Evolutionary conservation across 2,797 vertebrate genomes (phyloP), one percentile per base, ranked within the genome.

Genomic region (Rhabdophis nuchalis): DNA sequence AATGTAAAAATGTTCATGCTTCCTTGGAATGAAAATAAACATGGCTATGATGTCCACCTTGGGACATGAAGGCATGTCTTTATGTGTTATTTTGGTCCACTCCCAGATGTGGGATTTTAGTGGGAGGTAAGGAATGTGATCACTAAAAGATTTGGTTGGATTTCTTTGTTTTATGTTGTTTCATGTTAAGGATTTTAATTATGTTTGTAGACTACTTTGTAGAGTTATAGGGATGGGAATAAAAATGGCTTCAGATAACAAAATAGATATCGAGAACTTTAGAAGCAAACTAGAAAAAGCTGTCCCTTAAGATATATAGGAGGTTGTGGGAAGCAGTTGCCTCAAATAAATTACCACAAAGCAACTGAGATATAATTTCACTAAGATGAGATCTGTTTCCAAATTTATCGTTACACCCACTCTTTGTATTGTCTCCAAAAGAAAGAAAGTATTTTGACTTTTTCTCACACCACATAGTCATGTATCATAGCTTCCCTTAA

Each of bases 341-440:
- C 77, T 25, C 77, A 46, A 13, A 82, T 46, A 82, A 82, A 82
- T 82, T 82, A 46, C 77, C 4, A 46, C 1, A 1, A 82, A 27
- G 23, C 36, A 82, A 82, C 23, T 82, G 4, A 46, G 77, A 82
- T 82, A 82, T 46, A 82, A 61, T 64, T 25, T 32, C 60, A 58
- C 56, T 46, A 57, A 53, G 27, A n/a, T 29, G 41, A 60, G 46
- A 53, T 64, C 36, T 52, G 72, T 36, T 53, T 89, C 32, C 32
- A 92, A 54, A 89, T 11, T 25, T 77, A 32, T n/a, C 20, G n/a
- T 53, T 53, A 36, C n/a, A 25, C 25, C 54, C 91, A 96, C 97
- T 98, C 98, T 98, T 98, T 98, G 98, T 94, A 98, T 32, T 88
- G 96, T 98, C 98, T 98, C 98, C 61, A 98, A 98, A 11, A 98